A percentile compares a stretch with the other conserved stretches of the same genome.
These are phyloP conservation scores for Scaptomyza flava DNA, from an alignment of 2,888 invertebrate species.

Conservation along the genomic window DNA sequence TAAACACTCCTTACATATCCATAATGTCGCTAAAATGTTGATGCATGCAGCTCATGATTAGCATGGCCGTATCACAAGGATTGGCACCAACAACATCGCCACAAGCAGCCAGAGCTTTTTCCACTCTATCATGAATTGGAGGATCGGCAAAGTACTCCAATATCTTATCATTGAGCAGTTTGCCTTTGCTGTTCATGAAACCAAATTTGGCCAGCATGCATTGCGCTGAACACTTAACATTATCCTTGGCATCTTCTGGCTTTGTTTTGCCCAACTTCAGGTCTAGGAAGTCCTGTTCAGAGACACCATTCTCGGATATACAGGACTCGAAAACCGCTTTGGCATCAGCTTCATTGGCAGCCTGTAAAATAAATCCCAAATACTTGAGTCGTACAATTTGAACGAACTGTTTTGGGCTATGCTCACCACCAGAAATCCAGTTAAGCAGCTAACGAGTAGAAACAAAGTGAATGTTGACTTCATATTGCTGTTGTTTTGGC, in stretches of 20 bases:
- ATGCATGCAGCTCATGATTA: conserved; percentile 43
- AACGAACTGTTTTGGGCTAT: background rate
- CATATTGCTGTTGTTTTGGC: conserved; percentile 42
- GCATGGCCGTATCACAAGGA: conserved; percentile 57
- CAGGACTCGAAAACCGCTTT: conserved; percentile 20
- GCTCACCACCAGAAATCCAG: conserved; percentile 42
- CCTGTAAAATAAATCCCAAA: conserved; percentile 8
- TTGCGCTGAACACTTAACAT: conserved; percentile 53
- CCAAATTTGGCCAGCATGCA: conserved; percentile 50
- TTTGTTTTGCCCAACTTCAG: conserved; percentile 45
- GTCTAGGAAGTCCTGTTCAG: conserved; percentile 36
- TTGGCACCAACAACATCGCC: conserved; percentile 39
- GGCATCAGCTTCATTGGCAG: background rate
- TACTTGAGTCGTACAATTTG: background rate
- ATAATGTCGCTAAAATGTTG: background rate
- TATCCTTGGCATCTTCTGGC: conserved; percentile 43
- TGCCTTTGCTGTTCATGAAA: conserved; percentile 47
- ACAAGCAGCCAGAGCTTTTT: conserved; percentile 34
- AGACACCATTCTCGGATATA: conserved; percentile 49
- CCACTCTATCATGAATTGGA: background rate
- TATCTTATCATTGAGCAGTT: conserved; percentile 30
- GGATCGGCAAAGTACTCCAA: conserved; percentile 8
- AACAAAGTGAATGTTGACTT: conserved; percentile 41
- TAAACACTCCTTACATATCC: conserved; percentile 1
- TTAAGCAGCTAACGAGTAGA: conserved; percentile 49